Evolutionary conservation across 2,797 vertebrate genomes (phyloP).

Genomic region (Gorsachius magnificus): DNA sequence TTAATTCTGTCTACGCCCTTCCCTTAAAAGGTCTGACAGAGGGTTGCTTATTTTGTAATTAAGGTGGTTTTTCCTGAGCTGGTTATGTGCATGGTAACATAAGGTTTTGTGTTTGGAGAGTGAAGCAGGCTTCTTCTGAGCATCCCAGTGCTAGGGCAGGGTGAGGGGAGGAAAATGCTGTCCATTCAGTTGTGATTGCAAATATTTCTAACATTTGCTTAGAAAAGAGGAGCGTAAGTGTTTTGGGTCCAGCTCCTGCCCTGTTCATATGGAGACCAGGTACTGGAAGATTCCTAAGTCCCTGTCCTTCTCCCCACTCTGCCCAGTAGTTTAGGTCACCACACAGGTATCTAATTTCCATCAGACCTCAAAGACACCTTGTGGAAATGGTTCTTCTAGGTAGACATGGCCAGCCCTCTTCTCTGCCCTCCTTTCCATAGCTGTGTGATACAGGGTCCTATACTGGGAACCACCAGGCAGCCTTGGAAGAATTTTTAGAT

Average conservation of each 20-base stretch:
- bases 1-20: not conserved
- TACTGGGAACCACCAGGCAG: not conserved
- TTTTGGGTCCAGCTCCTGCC: not conserved
- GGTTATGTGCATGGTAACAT: accelerated
- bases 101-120: not conserved
- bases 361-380: not conserved
- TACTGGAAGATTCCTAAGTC: not conserved
- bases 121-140: not conserved
- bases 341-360: not conserved
- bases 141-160: not conserved
- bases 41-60: not conserved
- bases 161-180: not conserved
- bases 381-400: not conserved
- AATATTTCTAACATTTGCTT: not conserved
- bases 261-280: not conserved
- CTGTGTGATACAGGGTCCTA: not conserved
- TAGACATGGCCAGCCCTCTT: not conserved
- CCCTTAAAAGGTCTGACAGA: not conserved
- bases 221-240: not conserved
- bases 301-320: accelerated
- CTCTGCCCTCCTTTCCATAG: not conserved
- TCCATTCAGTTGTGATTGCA: not conserved
- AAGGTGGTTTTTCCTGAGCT: not conserved
- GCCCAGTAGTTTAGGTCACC: not conserved
- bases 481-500: not conserved